Percentiles rank a stretch among this genome's conserved stretches.
Conservation (phyloP, 2,797 vertebrate species). For the Synanceia verrucosa region DNA sequence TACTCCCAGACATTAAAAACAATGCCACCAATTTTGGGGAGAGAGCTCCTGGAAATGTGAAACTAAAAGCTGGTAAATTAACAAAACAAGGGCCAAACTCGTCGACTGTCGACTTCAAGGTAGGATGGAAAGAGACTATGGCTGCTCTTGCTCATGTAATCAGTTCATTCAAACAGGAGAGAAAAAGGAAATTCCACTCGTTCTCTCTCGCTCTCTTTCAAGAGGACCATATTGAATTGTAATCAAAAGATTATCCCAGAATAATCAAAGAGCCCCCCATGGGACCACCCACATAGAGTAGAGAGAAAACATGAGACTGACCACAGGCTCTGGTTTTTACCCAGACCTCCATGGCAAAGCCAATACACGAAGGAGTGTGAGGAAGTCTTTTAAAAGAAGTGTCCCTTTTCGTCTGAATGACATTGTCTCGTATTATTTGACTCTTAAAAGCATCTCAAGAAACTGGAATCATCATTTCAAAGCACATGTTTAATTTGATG, state of each 20-base stretch:
- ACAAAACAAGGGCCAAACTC: not conserved
- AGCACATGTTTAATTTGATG: not conserved
- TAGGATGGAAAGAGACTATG: conserved; percentile 17
- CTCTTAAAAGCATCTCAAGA: not conserved
- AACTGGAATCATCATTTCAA: not conserved
- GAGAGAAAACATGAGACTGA: conserved; percentile 47
- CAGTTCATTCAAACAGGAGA: conserved; percentile 26
- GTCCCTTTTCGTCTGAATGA: conserved; percentile 7
- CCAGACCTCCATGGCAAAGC: conserved; percentile 32
- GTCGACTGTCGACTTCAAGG: conserved; percentile 13
- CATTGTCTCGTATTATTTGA: not conserved
- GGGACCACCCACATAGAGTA: conserved; percentile 74
- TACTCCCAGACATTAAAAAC: not conserved
- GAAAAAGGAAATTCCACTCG: conserved; percentile 38
- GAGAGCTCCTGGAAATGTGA: not conserved
- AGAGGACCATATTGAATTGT: conserved; percentile 63
- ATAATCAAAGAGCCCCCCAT: conserved; percentile 59
- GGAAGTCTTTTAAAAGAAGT: conserved; percentile 9
- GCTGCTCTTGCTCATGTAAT: conserved; percentile 31
- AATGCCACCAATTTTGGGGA: not conserved
- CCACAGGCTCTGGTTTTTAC: conserved; percentile 50
- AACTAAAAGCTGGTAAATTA: not conserved
- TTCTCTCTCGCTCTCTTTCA: conserved; percentile 15
- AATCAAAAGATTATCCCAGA: conserved; percentile 72
- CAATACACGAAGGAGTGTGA: not conserved